Percentiles rank a stretch among this genome's conserved stretches.
Evolutionary conservation across 2,888 invertebrate genomes (phyloP).

Genomic region (Lithodes maja): DNA sequence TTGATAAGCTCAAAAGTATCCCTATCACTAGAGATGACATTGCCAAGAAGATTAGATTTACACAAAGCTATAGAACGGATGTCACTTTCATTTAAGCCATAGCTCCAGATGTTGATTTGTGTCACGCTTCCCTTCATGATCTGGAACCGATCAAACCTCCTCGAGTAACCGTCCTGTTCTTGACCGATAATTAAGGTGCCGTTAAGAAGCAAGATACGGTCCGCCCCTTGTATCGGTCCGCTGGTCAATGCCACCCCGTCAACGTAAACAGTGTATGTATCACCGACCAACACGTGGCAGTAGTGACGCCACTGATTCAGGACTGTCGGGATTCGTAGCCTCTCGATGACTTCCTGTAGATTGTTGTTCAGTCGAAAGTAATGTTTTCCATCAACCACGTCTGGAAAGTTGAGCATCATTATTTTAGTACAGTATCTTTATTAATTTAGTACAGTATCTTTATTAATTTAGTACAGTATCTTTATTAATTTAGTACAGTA

Average conservation of each 20-base stretch:
- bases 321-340: conserved; percentile 5
- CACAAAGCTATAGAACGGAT: background rate
- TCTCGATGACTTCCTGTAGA: conserved; percentile 34
- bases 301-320: conserved; percentile 51
- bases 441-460: background rate
- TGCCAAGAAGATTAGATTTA: background rate
- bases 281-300: conserved; percentile 43
- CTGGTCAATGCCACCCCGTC: background rate
- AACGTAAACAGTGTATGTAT: conserved; percentile 18
- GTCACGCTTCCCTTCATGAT: conserved; percentile 16
- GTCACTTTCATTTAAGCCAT: background rate
- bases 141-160: conserved; percentile 2
- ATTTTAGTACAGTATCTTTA: background rate
- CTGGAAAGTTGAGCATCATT: conserved; percentile 11
- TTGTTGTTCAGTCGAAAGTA: conserved; percentile 55
- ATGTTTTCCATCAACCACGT: conserved; percentile 24
- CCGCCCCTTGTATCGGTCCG: background rate
- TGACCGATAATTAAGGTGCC: conserved; percentile 25
- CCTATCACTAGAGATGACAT: conserved; percentile 17
- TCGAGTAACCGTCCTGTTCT: conserved; percentile 21
- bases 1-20: background rate
- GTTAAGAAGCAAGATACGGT: background rate
- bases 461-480: too few species aligned
- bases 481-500: too few species aligned
- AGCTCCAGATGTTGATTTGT: conserved; percentile 27